Conservation (phyloP, 2,888 invertebrate species). For the Chironomus riparius region DNA sequence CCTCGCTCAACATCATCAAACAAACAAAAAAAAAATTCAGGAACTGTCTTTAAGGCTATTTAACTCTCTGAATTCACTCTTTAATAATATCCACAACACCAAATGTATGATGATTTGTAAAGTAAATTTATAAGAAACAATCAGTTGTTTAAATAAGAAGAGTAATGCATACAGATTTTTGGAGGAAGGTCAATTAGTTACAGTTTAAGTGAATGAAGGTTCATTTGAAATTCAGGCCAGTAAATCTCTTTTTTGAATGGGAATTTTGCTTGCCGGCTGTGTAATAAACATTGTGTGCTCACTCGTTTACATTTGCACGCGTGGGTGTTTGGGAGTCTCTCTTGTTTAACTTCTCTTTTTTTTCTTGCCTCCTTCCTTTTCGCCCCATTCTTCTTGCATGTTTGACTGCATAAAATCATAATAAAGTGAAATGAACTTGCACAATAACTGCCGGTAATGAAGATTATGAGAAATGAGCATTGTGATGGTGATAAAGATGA, state of each 20-base stretch:
- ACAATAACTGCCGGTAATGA: no score
- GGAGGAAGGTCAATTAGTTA: constrained; percentile 18
- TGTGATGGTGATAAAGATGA: no score
- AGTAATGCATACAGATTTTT: not conserved
- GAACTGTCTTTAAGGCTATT: constrained; percentile 6
- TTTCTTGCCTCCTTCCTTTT: no score
- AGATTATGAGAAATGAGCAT: no score
- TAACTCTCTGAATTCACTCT: not conserved
- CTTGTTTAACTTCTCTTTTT: no score
- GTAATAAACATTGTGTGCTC: not conserved
- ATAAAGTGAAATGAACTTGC: no score
- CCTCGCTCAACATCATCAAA: not conserved
- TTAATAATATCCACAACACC: not conserved
- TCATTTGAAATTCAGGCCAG: not conserved
- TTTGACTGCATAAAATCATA: no score
- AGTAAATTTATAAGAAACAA: not conserved
- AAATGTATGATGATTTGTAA: constrained; percentile 8
- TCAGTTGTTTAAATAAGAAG: not conserved
- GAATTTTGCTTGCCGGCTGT: not conserved
- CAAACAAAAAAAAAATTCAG: not conserved
- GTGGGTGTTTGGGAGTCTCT: not conserved
- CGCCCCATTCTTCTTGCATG: no score
- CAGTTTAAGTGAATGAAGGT: constrained; percentile 7
- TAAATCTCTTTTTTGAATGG: not conserved
- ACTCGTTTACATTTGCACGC: not conserved